Base-by-base conservation (phyloP, 2,888 invertebrate genomes). In the Reticulitermes lucifugus region DNA sequence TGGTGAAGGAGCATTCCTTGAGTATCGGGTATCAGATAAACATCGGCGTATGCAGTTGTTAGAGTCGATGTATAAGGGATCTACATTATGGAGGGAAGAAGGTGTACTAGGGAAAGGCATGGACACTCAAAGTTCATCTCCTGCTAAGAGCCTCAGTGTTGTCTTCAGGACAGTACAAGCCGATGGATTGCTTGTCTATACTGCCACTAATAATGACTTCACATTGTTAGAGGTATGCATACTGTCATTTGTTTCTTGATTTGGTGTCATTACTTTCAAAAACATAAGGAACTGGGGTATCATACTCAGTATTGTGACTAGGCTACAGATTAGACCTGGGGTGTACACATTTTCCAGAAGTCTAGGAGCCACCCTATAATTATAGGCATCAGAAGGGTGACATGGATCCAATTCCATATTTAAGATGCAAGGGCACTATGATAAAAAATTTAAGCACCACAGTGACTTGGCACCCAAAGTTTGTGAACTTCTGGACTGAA, bases 11-110 rank as follows among this genome's bases (percentile, higher is more conserved):
- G 96, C 96, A 21, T 96, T 94, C 89, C 92, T 98, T 1, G 95
- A 96, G 87, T 97, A 96, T 88, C 91, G 91, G 87, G 91, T 90
- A 87, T 96, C 96, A 0, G 97, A 98, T 89, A 96, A 96, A 88
- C 97, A 97, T 90, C 93, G 96, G 86, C 92, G 98, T 89, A 96
- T 98, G 94, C 97, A 97, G 89, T 92, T 98, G 10, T 90, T 98
- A 79, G 97, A 97, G 87, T 93, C 94, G 83, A 93, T 97, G 51
- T 97, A 97, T 89, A 93, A 93, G 55, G 95, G 96, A 5, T 94
- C 94, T 84, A 95, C 94, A 1, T 91, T 94, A 7, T 96, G 97
- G 96, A 89, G 59, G 87, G 65, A 2, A 88, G 87, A 35, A 14
- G 21, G 22, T n/a, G 60, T 60, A 21, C 7, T 46, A 18, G 25